phyloP scores from a whole-genome alignment of 2,888 invertebrate genomes.

The Malthinus seriepunctatus region DNA sequence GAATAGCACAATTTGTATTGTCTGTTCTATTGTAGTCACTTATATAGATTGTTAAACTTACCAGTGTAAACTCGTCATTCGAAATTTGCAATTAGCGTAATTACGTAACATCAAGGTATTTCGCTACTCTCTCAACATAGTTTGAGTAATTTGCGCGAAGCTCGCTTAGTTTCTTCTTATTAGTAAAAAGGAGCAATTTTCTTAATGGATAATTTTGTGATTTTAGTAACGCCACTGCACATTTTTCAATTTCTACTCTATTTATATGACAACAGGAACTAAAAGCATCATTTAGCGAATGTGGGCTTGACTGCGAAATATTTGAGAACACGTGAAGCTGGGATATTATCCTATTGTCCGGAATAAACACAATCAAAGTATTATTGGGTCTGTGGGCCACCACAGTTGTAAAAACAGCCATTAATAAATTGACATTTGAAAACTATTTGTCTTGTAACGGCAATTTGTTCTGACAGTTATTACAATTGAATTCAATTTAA shows the following conservation, averaged over 20 bases:
- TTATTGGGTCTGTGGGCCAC: constrained; percentile 29
- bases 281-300: constrained; percentile 30
- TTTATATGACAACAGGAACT: constrained; percentile 24
- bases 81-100: neutral
- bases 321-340: constrained; percentile 22
- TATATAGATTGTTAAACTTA: constrained; percentile 1
- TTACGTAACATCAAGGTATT: too few species aligned
- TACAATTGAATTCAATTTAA: constrained; percentile 4
- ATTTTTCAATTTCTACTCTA: neutral
- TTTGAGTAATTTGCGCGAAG: too few species aligned
- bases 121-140: too few species aligned
- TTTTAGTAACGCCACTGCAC: constrained; percentile 15
- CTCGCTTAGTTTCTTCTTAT: too few species aligned
- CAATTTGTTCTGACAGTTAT: constrained; percentile 17
- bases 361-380: constrained; percentile 23
- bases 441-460: constrained; percentile 25
- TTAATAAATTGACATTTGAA: constrained; percentile 22
- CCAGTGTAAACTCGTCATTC: constrained; percentile 19
- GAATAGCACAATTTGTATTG: constrained; percentile 41
- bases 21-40: constrained; percentile 23
- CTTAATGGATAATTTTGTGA: neutral
- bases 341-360: constrained; percentile 24
- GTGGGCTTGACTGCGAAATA: constrained; percentile 19
- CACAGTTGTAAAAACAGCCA: constrained; percentile 29
- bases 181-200: too few species aligned